Percentiles rank a stretch among this genome's conserved stretches.
Evolutionary conservation across 2,113 vertebrate genomes (phyloP).

Genomic region (Lampris incognitus): DNA sequence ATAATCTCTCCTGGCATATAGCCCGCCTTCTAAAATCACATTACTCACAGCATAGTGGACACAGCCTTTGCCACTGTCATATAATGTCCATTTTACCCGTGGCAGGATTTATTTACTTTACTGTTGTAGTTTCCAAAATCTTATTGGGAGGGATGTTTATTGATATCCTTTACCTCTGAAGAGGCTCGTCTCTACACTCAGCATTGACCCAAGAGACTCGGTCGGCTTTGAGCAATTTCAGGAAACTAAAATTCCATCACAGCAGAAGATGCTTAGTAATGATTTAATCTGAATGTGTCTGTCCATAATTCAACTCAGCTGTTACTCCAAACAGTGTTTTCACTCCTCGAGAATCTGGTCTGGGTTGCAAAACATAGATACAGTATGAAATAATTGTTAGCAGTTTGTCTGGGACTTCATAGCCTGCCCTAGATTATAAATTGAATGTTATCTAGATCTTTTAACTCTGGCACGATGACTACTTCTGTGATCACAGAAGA

Average conservation of each 20-base stretch:
- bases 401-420: conserved; percentile 27
- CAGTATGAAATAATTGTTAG: conserved; percentile 39
- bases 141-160: not conserved
- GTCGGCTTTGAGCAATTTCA: not conserved
- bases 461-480: conserved; percentile 29
- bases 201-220: not conserved
- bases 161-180: not conserved
- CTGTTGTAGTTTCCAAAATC: no score
- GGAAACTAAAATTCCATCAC: not conserved
- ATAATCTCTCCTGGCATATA: not conserved
- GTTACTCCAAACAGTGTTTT: conserved; percentile 25
- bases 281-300: conserved; percentile 46
- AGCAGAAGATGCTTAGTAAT: conserved; percentile 5
- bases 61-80: not conserved
- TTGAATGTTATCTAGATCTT: conserved; percentile 39
- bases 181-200: not conserved
- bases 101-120: not conserved
- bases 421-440: conserved; percentile 58
- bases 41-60: not conserved
- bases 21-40: not conserved
- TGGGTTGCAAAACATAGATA: conserved; percentile 14
- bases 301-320: conserved; percentile 21
- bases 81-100: not conserved
- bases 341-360: not conserved
- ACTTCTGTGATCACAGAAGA: not conserved